These are phyloP conservation scores for Andrena fulva DNA, from an alignment of 2,888 invertebrate genomes.

Conservation along the genomic window DNA sequence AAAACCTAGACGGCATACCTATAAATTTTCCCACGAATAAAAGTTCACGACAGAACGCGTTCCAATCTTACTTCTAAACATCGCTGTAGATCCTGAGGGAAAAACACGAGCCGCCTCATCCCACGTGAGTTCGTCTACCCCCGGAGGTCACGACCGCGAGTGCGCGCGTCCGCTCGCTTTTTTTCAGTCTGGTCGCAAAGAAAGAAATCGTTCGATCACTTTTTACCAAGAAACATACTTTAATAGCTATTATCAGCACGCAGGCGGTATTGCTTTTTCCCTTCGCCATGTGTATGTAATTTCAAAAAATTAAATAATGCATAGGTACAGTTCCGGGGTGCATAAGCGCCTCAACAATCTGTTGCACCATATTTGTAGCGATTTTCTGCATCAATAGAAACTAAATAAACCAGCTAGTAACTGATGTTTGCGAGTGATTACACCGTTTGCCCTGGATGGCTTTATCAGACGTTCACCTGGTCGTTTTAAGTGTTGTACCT, in stretches of 20 bases:
- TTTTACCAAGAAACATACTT: conserved; percentile 8
- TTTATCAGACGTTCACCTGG: too few relatives aligned
- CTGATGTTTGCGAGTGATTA: too few relatives aligned
- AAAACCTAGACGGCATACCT: neutral
- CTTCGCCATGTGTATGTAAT: too few relatives aligned
- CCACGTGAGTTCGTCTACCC: conserved; percentile 14
- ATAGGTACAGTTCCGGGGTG: too few relatives aligned
- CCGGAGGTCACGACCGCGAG: neutral
- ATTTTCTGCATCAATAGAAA: too few relatives aligned
- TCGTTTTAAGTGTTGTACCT: too few relatives aligned
- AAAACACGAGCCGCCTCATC: conserved; percentile 4
- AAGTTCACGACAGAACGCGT: neutral
- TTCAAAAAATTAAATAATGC: too few relatives aligned
- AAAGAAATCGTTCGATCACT: neutral
- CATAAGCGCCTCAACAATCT: too few relatives aligned
- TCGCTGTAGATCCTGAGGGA: neutral
- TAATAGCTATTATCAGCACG: neutral
- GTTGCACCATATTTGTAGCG: too few relatives aligned
- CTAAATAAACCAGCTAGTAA: too few relatives aligned
- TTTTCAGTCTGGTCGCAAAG: neutral
- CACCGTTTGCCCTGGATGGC: too few relatives aligned
- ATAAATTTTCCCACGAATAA: neutral
- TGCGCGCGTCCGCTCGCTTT: neutral
- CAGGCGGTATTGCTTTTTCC: neutral
- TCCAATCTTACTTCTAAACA: neutral